Percentiles rank a stretch among this genome's conserved stretches.
Evolutionary conservation across 53 echinoderm and acorn worm genomes (phyloP).

Genomic region (Henricia sp.): DNA sequence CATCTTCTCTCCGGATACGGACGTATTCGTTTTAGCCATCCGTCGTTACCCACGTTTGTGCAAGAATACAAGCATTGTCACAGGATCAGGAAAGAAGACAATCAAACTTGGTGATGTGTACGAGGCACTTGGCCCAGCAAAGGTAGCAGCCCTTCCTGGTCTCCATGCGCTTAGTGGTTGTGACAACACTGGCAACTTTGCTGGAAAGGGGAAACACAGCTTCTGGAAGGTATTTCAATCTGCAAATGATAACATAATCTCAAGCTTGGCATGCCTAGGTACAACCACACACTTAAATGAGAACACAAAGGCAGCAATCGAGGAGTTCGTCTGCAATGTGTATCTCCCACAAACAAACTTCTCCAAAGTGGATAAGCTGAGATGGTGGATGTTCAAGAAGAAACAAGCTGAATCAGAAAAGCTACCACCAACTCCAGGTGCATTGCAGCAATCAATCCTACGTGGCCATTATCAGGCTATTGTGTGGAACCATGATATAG

Average conservation of each 20-base stretch:
- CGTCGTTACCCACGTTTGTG: slow-evolving; percentile 2
- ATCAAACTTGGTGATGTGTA: neutral
- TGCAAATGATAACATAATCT: slow-evolving; percentile 12
- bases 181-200: slow-evolving; percentile 30
- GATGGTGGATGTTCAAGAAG: too few species aligned
- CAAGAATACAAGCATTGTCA: slow-evolving; percentile 25
- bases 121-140: neutral
- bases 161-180: slow-evolving; percentile 55
- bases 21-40: slow-evolving; percentile 41
- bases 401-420: slow-evolving; percentile 12
- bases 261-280: slow-evolving; percentile 7
- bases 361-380: too few species aligned
- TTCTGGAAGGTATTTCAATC: slow-evolving; percentile 26
- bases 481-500: slow-evolving; percentile 33
- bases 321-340: too few species aligned
- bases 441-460: neutral
- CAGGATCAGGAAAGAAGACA: slow-evolving; percentile 13
- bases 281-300: neutral
- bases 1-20: slow-evolving; percentile 54
- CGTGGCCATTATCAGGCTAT: slow-evolving; percentile 38
- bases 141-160: slow-evolving; percentile 39
- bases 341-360: too few species aligned
- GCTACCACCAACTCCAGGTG: slow-evolving; percentile 28
- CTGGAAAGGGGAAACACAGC: slow-evolving; percentile 31
- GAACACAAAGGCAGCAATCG: neutral